These are phyloP conservation scores for Tolmerus cingulatus DNA, from an alignment of 2,888 invertebrate species.

Conservation along the genomic window DNA sequence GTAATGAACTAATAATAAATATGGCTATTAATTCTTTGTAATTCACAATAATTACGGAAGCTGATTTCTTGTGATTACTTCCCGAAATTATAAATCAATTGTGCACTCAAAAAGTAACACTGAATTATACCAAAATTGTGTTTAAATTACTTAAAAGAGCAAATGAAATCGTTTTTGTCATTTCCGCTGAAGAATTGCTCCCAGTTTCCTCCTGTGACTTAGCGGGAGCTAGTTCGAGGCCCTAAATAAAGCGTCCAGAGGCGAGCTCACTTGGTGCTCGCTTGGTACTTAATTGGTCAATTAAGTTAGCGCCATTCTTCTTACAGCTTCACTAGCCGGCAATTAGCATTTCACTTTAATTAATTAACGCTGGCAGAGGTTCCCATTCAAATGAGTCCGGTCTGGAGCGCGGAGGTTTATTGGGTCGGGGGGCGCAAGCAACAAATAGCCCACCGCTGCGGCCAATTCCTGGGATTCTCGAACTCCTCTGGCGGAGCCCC, in stretches of 20 bases:
- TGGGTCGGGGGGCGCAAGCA: neutral
- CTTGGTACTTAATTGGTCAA: constrained; percentile 40
- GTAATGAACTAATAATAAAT: too few relatives aligned
- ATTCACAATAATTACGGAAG: too few relatives aligned
- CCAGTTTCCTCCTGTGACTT: neutral
- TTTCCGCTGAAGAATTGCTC: neutral
- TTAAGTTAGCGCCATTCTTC: constrained; percentile 47
- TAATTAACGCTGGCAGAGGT: constrained; percentile 45
- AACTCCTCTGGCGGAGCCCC: neutral
- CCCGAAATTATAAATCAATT: too few relatives aligned
- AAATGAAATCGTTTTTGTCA: too few relatives aligned
- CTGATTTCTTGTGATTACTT: too few relatives aligned
- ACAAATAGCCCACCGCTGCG: constrained; percentile 16
- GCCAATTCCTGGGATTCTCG: neutral
- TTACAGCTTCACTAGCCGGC: constrained; percentile 40
- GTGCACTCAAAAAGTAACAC: too few relatives aligned
- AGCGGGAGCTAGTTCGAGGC: neutral
- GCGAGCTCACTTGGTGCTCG: neutral
- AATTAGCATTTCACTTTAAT: constrained; percentile 49
- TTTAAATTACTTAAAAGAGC: too few relatives aligned
- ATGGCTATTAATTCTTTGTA: too few relatives aligned
- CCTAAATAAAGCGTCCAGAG: neutral
- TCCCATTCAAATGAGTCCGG: neutral
- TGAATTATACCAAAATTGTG: too few relatives aligned
- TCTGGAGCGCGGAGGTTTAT: neutral